phyloP scores from a whole-genome alignment of 2,113 vertebrate genomes.

The Raphicerus campestris region DNA sequence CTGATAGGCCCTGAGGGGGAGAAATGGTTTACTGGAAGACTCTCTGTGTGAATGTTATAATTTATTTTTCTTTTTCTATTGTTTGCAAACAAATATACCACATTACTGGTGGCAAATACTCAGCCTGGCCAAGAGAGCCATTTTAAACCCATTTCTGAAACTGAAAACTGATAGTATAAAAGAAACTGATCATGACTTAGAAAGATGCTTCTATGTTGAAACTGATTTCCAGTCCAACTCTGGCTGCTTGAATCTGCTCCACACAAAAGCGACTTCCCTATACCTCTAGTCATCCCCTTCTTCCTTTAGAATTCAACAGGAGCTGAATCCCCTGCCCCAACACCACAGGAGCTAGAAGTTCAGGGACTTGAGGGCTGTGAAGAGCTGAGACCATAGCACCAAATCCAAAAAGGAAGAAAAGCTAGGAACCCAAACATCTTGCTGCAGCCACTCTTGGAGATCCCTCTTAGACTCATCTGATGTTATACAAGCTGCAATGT shows the following conservation, averaged over 20 bases:
- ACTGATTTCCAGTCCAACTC: background rate
- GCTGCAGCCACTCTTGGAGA: background rate
- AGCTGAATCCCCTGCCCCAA: background rate
- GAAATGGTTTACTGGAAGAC: background rate
- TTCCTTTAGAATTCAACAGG: background rate
- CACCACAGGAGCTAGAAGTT: background rate
- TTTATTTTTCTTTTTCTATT: background rate
- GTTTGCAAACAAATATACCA: background rate
- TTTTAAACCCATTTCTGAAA: constrained; percentile 32
- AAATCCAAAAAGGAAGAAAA: background rate
- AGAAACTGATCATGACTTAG: background rate
- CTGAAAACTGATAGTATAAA: background rate
- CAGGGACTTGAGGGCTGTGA: background rate
- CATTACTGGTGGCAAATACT: background rate
- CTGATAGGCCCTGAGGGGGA: background rate
- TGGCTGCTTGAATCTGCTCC: background rate
- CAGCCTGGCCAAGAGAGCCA: background rate
- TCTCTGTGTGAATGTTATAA: background rate
- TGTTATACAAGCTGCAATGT: background rate
- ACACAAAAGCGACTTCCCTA: background rate
- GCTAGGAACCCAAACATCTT: background rate
- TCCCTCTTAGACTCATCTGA: background rate
- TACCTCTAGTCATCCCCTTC: background rate
- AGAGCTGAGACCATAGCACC: background rate
- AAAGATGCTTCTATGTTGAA: background rate